phyloP scores from a whole-genome alignment of 2,113 vertebrate genomes.

The Chroicocephalus ridibundus region DNA sequence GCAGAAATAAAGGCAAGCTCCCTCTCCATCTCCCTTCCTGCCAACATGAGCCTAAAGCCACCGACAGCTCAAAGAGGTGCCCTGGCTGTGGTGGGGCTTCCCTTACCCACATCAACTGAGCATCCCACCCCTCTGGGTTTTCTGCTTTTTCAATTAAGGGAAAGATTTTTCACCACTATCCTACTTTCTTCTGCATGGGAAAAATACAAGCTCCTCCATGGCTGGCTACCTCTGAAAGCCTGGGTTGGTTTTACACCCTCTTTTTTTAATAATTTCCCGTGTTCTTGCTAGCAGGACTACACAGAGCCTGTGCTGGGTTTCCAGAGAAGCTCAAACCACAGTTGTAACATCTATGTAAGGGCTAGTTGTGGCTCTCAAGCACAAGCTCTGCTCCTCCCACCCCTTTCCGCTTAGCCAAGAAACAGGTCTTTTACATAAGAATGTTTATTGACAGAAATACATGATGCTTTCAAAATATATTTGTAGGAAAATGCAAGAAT shows the following conservation, averaged over 20 bases:
- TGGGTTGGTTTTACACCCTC: neutral
- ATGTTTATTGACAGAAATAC: constrained; percentile 77
- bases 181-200: neutral
- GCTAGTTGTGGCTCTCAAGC: neutral
- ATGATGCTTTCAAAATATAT: constrained; percentile 80
- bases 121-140: neutral
- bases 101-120: neutral
- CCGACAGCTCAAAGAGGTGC: neutral
- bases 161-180: neutral
- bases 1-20: neutral
- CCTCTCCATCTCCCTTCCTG: neutral
- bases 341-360: fast-evolving
- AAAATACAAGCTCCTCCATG: neutral
- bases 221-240: neutral
- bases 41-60: neutral
- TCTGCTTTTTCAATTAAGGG: neutral
- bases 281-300: neutral
- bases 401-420: neutral
- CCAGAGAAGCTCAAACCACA: neutral
- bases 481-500: constrained; percentile 81
- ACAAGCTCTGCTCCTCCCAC: neutral
- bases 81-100: neutral
- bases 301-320: neutral
- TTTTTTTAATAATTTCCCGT: fast-evolving
- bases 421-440: constrained; percentile 52